A percentile compares a stretch with the other conserved stretches of the same genome.
phyloP scores from a whole-genome alignment of 2,888 invertebrate genomes.

The Cryptophagus acutangulus region DNA sequence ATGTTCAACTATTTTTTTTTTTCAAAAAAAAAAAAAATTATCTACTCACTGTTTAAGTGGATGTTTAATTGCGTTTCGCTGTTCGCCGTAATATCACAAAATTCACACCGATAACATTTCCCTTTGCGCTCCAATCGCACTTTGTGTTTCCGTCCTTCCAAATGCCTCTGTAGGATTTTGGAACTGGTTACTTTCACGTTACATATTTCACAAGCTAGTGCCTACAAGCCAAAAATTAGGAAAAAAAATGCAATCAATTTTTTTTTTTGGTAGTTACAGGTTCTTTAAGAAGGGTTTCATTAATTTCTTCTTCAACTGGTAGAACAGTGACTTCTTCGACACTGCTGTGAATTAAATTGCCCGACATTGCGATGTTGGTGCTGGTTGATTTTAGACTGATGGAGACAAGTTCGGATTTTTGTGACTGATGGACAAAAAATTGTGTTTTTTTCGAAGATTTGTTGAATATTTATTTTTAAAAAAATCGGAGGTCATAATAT shows the following conservation, averaged over 20 bases:
- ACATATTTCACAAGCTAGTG: constrained; percentile 41
- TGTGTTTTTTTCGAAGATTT: too few relatives aligned
- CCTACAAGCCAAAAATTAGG: constrained; percentile 24
- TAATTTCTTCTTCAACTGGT: neutral
- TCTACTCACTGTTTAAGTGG: constrained; percentile 43
- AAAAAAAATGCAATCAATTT: neutral
- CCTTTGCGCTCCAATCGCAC: constrained; percentile 41
- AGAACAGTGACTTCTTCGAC: neutral
- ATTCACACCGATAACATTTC: constrained; percentile 43
- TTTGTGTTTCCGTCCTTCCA: constrained; percentile 44
- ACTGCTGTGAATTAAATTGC: constrained; percentile 3
- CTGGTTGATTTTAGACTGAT: too few relatives aligned
- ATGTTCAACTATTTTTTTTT: constrained; percentile 5
- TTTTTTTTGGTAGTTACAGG: neutral
- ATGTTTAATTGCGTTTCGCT: constrained; percentile 45
- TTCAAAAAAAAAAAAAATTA: too few relatives aligned
- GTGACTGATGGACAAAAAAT: too few relatives aligned
- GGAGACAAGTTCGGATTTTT: too few relatives aligned
- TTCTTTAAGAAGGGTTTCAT: neutral
- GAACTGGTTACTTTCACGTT: constrained; percentile 44
- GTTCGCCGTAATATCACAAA: constrained; percentile 44
- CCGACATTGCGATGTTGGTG: too few relatives aligned
- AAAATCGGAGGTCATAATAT: too few relatives aligned
- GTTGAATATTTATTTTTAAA: too few relatives aligned
- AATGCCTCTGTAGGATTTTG: constrained; percentile 43